These are phyloP conservation scores for Chaitophorus viminalis DNA, from an alignment of 2,888 invertebrate species.

Conservation along the genomic window DNA sequence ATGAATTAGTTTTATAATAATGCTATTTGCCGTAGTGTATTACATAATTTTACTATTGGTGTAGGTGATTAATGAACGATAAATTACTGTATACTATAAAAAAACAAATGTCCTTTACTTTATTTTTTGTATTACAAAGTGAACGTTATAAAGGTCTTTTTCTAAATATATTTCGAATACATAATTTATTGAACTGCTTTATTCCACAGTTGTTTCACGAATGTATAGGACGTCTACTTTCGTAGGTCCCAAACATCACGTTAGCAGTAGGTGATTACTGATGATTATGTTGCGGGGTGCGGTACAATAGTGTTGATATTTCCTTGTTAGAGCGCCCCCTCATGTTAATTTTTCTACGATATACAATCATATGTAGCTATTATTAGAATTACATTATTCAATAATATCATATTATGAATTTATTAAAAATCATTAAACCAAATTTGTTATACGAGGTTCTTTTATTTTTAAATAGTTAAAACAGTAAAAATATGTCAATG, in stretches of 20 bases:
- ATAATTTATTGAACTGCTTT: not conserved
- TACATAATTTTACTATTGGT: not conserved
- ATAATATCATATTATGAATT: not conserved
- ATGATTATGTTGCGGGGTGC: not conserved
- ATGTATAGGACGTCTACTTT: not conserved
- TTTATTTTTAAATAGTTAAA: too few species aligned
- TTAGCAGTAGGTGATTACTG: not conserved
- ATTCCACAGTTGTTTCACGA: constrained; percentile 1
- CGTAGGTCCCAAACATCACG: not conserved
- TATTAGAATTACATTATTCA: too few species aligned
- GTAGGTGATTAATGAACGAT: not conserved
- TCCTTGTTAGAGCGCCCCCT: not conserved
- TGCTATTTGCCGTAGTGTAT: not conserved
- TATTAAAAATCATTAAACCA: not conserved
- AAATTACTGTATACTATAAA: constrained; percentile 7
- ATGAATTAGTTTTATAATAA: not conserved
- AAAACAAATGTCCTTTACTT: constrained; percentile 13
- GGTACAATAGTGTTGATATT: not conserved
- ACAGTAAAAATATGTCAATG: too few species aligned
- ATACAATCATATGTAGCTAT: not conserved
- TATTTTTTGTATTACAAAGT: not conserved
- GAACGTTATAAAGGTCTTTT: constrained; percentile 2
- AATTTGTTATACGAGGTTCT: not conserved
- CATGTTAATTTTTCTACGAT: not conserved
- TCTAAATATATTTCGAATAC: not conserved